Evolutionary conservation across 2,888 invertebrate species (phyloP).

Genomic region (Catotricha subobsoleta): DNA sequence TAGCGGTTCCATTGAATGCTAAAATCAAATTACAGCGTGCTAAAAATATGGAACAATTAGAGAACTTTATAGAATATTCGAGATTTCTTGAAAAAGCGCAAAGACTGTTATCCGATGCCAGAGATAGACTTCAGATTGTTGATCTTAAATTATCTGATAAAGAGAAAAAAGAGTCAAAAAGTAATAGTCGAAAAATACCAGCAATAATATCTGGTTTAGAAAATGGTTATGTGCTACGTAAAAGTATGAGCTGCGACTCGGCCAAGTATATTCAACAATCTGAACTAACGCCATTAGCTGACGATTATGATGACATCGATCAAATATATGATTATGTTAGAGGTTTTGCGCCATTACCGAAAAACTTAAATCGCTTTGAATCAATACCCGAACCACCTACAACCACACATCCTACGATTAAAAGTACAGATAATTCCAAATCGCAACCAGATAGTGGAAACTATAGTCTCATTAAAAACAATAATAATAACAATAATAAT

Average conservation of each 20-base stretch:
- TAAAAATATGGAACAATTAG: conserved; percentile 63
- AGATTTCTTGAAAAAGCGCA: conserved; percentile 62
- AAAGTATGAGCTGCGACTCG: conserved; percentile 63
- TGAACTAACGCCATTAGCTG: conserved; percentile 43
- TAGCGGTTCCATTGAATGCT: conserved; percentile 70
- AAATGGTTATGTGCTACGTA: conserved; percentile 52
- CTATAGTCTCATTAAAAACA: conserved; percentile 22
- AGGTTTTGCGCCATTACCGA: conserved; percentile 78
- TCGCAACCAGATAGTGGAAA: conserved; percentile 24
- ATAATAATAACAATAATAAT: conserved; percentile 21
- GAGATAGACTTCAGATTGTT: conserved; percentile 59
- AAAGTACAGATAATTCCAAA: conserved; percentile 16
- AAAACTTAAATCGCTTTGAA: conserved; percentile 37
- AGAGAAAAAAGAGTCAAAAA: conserved; percentile 30
- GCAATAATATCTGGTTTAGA: conserved; percentile 26
- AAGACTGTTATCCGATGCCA: conserved; percentile 50
- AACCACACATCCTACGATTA: conserved; percentile 4
- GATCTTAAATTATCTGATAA: conserved; percentile 62
- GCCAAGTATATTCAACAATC: conserved; percentile 19
- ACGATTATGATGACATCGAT: conserved; percentile 90
- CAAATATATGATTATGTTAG: conserved; percentile 92
- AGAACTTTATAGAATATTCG: conserved; percentile 54
- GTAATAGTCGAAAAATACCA: conserved; percentile 24
- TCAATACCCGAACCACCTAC: conserved; percentile 30
- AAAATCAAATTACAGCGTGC: conserved; percentile 69